A percentile compares a stretch with the other conserved stretches of the same genome.
phyloP scores from a whole-genome alignment of 2,797 vertebrate species.

The Silurus aristotelis region DNA sequence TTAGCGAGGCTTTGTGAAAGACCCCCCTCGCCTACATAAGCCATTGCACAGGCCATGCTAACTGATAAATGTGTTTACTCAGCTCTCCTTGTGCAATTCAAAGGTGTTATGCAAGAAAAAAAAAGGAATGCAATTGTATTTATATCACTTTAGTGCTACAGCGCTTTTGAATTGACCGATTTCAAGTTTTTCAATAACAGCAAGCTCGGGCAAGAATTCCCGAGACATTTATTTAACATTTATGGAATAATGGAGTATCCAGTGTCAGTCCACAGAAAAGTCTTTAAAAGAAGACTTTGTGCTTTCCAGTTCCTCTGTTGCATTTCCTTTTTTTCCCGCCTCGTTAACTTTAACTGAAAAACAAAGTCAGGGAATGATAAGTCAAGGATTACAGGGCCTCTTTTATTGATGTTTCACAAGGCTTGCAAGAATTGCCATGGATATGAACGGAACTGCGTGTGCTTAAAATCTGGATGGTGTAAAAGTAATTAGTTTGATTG shows the following conservation, averaged over 20 bases:
- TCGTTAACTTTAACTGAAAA: neutral
- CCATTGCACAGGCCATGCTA: neutral
- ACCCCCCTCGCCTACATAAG: conserved; percentile 21
- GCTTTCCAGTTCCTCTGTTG: neutral
- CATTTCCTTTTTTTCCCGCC: neutral
- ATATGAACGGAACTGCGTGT: neutral
- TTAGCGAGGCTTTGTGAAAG: conserved; percentile 42
- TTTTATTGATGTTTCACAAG: neutral
- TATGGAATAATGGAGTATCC: neutral
- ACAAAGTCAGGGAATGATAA: neutral
- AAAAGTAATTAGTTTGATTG: neutral
- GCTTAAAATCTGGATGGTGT: neutral
- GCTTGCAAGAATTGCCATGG: neutral
- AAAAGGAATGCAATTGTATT: neutral
- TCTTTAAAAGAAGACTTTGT: neutral
- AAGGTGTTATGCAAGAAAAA: neutral
- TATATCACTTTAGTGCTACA: too few species aligned
- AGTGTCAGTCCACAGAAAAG: neutral
- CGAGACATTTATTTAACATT: neutral
- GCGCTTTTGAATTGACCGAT: neutral
- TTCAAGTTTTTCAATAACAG: neutral
- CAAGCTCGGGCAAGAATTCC: neutral
- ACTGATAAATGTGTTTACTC: conserved; percentile 31
- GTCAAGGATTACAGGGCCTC: too few species aligned
- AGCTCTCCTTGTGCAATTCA: conserved; percentile 22